phyloP scores from a whole-genome alignment of 2,113 vertebrate genomes.

The Crypturellus undulatus region DNA sequence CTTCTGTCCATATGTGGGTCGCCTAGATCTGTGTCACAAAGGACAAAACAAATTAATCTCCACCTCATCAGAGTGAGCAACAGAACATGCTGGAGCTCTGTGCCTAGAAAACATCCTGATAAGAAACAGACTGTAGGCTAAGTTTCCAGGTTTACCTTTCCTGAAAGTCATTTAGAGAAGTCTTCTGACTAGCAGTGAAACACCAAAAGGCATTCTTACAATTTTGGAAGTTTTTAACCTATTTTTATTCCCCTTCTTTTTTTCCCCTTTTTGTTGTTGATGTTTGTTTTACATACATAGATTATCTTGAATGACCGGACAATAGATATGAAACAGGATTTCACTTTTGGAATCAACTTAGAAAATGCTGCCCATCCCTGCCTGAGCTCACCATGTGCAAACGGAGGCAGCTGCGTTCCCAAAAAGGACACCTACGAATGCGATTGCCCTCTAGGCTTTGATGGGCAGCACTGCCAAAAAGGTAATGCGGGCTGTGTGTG shows the following conservation, averaged over 20 bases:
- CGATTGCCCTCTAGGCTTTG: constrained; percentile 92
- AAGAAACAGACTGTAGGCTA: not conserved
- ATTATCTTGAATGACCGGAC: constrained; percentile 89
- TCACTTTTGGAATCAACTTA: constrained; percentile 88
- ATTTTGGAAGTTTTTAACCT: not conserved
- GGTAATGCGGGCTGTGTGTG: constrained; percentile 75
- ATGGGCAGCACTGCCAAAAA: constrained; percentile 93
- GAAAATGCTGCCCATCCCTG: constrained; percentile 90
- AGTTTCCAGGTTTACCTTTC: not conserved
- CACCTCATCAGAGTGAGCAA: not conserved
- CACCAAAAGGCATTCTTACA: not conserved
- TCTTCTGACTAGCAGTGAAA: not conserved
- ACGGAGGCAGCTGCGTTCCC: constrained; percentile 90
- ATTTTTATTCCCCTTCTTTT: not conserved
- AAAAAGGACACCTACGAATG: constrained; percentile 91
- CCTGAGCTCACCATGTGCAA: constrained; percentile 85
- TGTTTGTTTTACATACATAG: constrained; percentile 56
- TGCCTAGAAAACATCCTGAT: not conserved
- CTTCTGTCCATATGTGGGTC: not conserved
- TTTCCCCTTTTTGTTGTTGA: not conserved
- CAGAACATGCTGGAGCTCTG: not conserved
- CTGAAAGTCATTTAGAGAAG: not conserved
- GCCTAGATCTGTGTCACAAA: not conserved
- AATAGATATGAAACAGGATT: constrained; percentile 82
- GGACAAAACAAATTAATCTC: not conserved